phyloP scores from a whole-genome alignment of 2,113 vertebrate genomes.

The Sprattus sprattus region DNA sequence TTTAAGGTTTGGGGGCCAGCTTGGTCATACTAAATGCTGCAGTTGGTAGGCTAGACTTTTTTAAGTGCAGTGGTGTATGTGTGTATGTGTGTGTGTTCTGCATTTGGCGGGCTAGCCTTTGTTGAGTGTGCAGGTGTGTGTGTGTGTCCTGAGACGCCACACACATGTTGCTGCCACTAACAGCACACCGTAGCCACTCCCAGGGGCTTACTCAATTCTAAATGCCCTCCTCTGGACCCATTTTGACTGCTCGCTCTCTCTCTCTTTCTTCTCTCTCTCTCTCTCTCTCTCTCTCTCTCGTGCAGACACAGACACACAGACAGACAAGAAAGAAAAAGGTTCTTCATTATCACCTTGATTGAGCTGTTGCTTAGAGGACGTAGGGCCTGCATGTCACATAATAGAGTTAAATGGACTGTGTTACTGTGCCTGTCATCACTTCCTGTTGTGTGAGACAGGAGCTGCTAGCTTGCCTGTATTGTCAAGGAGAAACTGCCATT shows the following conservation, averaged over 20 bases:
- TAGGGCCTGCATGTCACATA: slow-evolving; percentile 18
- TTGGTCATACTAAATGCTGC: neutral
- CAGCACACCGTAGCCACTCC: neutral
- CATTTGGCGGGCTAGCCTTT: neutral
- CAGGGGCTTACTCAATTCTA: neutral
- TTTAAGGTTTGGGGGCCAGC: neutral
- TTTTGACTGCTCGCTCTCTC: no score
- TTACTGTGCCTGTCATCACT: neutral
- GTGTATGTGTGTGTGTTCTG: neutral
- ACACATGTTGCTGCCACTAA: neutral
- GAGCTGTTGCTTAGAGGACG: slow-evolving; percentile 20
- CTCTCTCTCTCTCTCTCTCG: no score
- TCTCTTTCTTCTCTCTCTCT: no score
- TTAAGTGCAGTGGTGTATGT: neutral
- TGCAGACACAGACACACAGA: no score
- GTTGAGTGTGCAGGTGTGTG: neutral
- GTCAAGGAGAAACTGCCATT: neutral
- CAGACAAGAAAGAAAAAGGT: neutral
- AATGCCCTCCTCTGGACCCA: neutral
- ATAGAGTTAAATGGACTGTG: slow-evolving; percentile 29
- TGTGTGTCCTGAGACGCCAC: neutral
- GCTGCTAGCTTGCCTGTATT: neutral
- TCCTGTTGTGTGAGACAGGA: slow-evolving; percentile 3
- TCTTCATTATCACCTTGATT: slow-evolving; percentile 31
- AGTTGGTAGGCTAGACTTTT: neutral